These are phyloP conservation scores for Folsomia candida DNA, from an alignment of 2,888 invertebrate species.

Conservation along the genomic window DNA sequence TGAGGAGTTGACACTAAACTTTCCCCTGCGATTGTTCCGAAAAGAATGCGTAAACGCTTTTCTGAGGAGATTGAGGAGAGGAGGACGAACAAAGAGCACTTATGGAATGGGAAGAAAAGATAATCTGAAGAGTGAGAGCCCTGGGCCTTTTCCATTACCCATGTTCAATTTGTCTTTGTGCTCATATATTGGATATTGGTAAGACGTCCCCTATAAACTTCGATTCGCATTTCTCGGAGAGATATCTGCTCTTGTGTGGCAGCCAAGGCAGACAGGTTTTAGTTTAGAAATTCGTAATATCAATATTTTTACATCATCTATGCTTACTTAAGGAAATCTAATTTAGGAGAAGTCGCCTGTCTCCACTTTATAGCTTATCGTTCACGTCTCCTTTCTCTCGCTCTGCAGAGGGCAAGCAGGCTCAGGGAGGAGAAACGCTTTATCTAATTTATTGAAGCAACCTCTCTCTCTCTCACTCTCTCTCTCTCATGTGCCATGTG, in stretches of 20 bases:
- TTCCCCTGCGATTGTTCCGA: too few species aligned
- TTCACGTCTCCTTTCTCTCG: not conserved
- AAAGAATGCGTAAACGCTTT: too few species aligned
- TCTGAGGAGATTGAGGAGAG: not conserved
- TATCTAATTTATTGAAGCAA: not conserved
- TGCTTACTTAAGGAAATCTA: slow-evolving; percentile 6
- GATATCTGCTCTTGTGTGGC: not conserved
- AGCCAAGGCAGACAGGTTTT: not conserved
- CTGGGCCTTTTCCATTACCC: slow-evolving; percentile 1
- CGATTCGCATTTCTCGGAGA: not conserved
- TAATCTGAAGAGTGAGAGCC: not conserved
- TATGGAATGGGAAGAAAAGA: not conserved
- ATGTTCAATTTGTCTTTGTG: slow-evolving; percentile 1
- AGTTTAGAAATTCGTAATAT: not conserved
- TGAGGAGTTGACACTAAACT: too few species aligned
- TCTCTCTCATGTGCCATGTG: too few species aligned
- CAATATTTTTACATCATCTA: slow-evolving; percentile 15
- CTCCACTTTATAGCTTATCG: not conserved
- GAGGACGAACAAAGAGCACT: not conserved
- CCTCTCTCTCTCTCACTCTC: too few species aligned
- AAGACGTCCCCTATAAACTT: not conserved
- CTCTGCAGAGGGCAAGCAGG: not conserved
- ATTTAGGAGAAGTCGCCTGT: not conserved
- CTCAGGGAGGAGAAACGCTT: not conserved
- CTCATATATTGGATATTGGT: not conserved